Percentiles rank a stretch among this genome's conserved stretches.
Conservation (phyloP, 2,888 invertebrate species). For the Octonoba sinensis region DNA sequence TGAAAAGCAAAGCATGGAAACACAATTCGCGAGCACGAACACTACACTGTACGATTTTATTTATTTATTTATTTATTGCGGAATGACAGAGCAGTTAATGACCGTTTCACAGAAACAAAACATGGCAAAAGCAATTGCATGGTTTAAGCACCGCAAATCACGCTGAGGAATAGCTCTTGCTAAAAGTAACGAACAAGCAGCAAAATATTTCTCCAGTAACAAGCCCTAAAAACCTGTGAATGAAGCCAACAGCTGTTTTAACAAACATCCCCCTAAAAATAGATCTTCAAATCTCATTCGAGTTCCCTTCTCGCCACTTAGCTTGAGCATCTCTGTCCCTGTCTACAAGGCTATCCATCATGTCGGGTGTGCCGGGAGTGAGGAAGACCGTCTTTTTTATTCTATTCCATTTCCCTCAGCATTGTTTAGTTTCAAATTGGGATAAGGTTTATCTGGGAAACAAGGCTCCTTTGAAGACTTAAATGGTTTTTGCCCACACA, state of each 20-base stretch:
- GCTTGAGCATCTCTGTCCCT: slow-evolving; percentile 1
- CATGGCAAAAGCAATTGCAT: slow-evolving; percentile 12
- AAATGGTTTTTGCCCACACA: background rate
- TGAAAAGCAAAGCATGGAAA: slow-evolving; percentile 3
- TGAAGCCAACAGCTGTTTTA: slow-evolving; percentile 49
- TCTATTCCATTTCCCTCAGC: background rate
- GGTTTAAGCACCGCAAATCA: background rate
- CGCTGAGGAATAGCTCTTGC: too few species aligned
- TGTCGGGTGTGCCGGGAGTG: background rate
- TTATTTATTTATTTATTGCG: background rate
- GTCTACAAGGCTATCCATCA: slow-evolving; percentile 8
- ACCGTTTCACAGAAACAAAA: slow-evolving; percentile 22
- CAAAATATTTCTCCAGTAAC: slow-evolving; percentile 19
- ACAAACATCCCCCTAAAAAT: slow-evolving; percentile 54
- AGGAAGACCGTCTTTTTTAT: background rate
- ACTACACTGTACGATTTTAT: background rate
- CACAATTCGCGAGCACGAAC: slow-evolving; percentile 1
- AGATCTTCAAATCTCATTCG: slow-evolving; percentile 11
- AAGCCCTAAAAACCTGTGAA: slow-evolving; percentile 46
- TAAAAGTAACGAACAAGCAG: background rate
- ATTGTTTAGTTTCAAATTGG: slow-evolving; percentile 8
- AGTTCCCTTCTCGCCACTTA: background rate
- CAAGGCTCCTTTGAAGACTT: slow-evolving; percentile 6
- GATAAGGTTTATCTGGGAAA: slow-evolving; percentile 4
- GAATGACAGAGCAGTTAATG: slow-evolving; percentile 4